phyloP scores from a whole-genome alignment of 2,113 vertebrate species.

The Antigone vipio region DNA sequence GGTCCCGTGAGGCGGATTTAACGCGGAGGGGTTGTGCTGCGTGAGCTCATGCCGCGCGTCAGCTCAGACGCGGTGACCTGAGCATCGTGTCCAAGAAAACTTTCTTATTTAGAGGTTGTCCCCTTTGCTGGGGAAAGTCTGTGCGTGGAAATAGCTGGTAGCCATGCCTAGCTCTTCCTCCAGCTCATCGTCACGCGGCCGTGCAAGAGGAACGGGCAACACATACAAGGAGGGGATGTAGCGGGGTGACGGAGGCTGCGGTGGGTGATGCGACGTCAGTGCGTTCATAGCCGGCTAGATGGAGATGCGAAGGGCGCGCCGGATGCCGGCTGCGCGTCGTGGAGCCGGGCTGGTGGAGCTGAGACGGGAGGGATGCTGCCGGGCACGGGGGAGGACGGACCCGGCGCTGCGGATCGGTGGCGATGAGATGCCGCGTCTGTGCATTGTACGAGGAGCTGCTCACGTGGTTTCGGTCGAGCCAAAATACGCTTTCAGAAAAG shows the following conservation, averaged over 20 bases:
- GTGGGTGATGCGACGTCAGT: background rate
- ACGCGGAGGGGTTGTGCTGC: background rate
- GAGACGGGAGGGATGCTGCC: background rate
- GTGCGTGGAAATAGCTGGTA: background rate
- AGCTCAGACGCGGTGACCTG: background rate
- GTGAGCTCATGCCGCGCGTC: rapidly evolving
- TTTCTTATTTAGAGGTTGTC: background rate
- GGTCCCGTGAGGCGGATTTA: rapidly evolving
- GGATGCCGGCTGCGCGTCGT: rapidly evolving
- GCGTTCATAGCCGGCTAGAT: background rate
- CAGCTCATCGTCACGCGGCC: rapidly evolving
- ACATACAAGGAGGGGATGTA: background rate
- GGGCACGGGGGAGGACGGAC: rapidly evolving
- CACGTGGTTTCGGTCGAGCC: background rate
- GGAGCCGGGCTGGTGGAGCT: background rate
- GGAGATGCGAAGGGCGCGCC: background rate
- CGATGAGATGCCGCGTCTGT: rapidly evolving
- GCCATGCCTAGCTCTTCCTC: background rate
- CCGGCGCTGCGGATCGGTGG: background rate
- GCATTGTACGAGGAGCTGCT: background rate
- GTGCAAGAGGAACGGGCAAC: no score
- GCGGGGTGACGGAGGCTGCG: background rate
- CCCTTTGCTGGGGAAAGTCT: background rate
- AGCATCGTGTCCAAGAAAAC: background rate
- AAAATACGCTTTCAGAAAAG: background rate